Percentiles rank a stretch among this genome's conserved stretches.
phyloP scores from a whole-genome alignment of 2,797 vertebrate species.

The Gobio occitaniae region DNA sequence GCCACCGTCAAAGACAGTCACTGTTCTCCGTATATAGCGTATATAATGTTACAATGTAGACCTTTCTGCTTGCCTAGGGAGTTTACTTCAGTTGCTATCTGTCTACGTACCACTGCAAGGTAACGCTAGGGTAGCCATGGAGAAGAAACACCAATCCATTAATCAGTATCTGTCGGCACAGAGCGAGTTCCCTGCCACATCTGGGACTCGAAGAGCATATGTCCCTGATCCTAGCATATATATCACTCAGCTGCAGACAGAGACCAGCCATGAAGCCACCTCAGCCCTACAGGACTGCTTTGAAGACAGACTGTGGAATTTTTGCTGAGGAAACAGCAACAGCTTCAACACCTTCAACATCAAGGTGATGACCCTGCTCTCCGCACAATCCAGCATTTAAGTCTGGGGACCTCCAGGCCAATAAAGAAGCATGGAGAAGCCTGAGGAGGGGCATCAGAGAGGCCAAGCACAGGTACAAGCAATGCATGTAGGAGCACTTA shows the following conservation, averaged over 20 bases:
- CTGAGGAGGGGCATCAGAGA: not conserved
- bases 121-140: not conserved
- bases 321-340: not conserved
- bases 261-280: not conserved
- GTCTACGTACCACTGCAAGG: not conserved
- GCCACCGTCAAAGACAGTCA: not conserved
- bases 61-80: not conserved
- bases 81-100: not conserved
- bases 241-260: not conserved
- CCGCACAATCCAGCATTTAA: not conserved
- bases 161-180: not conserved
- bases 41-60: not conserved
- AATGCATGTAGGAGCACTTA: not conserved
- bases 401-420: not conserved
- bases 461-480: not conserved
- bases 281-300: not conserved
- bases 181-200: not conserved
- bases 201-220: not conserved
- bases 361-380: not conserved
- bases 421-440: not conserved
- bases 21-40: not conserved
- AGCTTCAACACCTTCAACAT: not conserved
- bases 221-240: not conserved
- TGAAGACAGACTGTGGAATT: not conserved
- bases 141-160: not conserved